phyloP scores from a whole-genome alignment of 2,888 invertebrate genomes.

The Matsumyia berberina region DNA sequence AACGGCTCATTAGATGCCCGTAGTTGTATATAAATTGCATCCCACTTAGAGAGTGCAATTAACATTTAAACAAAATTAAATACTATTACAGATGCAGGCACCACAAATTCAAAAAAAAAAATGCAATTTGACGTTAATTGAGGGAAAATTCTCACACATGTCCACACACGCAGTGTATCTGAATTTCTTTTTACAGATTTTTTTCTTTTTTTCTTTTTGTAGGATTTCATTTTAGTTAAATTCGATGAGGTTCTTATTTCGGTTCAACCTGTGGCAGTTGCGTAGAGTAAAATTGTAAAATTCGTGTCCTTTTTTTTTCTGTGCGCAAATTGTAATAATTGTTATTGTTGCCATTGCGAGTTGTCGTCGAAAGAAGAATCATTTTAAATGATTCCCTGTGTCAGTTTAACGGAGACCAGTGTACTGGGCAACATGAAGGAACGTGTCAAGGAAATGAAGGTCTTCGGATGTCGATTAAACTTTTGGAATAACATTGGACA shows the following conservation, averaged over 20 bases:
- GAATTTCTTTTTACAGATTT: slow-evolving; percentile 22
- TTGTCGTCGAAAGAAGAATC: slow-evolving; percentile 53
- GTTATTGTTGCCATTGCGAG: slow-evolving; percentile 35
- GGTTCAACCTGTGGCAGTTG: slow-evolving; percentile 35
- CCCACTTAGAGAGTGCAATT: slow-evolving; percentile 29
- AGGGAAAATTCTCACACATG: slow-evolving; percentile 41
- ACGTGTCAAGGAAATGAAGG: slow-evolving; percentile 85
- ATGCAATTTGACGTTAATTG: slow-evolving; percentile 65
- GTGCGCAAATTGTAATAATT: slow-evolving; percentile 2
- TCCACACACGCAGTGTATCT: not conserved
- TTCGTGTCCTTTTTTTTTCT: slow-evolving; percentile 5
- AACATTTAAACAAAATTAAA: slow-evolving; percentile 54
- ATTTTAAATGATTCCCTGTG: slow-evolving; percentile 84
- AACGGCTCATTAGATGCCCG: slow-evolving; percentile 34
- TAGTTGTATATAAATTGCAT: slow-evolving; percentile 36
- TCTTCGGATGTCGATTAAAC: slow-evolving; percentile 85
- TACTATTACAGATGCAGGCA: slow-evolving; percentile 1
- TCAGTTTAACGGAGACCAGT: slow-evolving; percentile 85
- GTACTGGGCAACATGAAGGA: slow-evolving; percentile 85
- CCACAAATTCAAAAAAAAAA: slow-evolving; percentile 15
- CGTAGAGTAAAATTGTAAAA: slow-evolving; percentile 36
- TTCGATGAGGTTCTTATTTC: slow-evolving; percentile 58
- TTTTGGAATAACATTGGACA: slow-evolving; percentile 85
- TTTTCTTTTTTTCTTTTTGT: slow-evolving; percentile 19
- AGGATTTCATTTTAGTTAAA: slow-evolving; percentile 51